Conservation (phyloP, 2,113 vertebrate species). For the Protobothrops mucrosquamatus region DNA sequence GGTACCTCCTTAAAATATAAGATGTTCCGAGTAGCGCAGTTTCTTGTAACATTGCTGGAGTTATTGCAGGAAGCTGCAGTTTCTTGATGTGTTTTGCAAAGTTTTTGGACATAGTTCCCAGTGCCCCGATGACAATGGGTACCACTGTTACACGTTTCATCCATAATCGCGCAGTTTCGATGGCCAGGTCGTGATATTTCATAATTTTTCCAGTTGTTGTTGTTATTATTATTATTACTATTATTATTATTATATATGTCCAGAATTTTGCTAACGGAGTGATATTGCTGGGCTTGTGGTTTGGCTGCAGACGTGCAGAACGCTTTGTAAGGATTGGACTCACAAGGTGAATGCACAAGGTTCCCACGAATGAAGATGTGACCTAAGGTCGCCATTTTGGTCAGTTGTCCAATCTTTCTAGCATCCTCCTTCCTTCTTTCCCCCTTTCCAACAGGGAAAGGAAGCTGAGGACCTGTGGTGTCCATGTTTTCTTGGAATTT, state of each 20-base stretch:
- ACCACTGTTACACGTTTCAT: too few species aligned
- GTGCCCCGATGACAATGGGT: too few species aligned
- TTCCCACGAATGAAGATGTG: neutral
- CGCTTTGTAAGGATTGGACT: neutral
- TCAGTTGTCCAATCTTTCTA: neutral
- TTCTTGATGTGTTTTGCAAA: too few species aligned
- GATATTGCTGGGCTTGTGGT: neutral
- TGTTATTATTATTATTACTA: too few species aligned
- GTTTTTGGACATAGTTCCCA: too few species aligned
- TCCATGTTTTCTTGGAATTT: conserved; percentile 46
- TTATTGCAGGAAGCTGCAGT: too few species aligned
- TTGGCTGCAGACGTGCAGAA: neutral
- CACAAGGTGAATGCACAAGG: neutral
- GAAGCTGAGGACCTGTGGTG: conserved; percentile 20
- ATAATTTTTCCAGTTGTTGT: too few species aligned
- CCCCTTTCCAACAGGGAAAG: conserved; percentile 5
- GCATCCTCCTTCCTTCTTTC: neutral
- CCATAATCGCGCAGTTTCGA: too few species aligned
- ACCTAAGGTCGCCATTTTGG: neutral
- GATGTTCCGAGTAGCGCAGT: too few species aligned
- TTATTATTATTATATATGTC: neutral
- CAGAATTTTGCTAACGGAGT: neutral
- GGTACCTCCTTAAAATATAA: too few species aligned
- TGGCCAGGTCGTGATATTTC: too few species aligned
- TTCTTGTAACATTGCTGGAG: too few species aligned